Base-by-base conservation (phyloP, 2,113 vertebrate species). In the Toxotes chatareus region DNA sequence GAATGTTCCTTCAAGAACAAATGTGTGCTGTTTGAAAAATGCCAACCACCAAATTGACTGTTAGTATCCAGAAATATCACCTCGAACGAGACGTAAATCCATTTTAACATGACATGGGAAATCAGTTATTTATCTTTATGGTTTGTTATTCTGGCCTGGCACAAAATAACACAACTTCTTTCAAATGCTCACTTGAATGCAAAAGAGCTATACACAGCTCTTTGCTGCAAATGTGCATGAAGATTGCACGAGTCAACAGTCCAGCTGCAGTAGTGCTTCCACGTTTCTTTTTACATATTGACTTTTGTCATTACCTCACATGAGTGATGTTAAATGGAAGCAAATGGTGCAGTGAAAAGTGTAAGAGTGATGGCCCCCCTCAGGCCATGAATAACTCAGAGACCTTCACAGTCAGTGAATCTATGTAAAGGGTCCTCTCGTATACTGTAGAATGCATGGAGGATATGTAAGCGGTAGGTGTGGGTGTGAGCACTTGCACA, bases 281-380 rank as follows among this genome's bases (percentile, higher is more conserved):
- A 23, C 23, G 0, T 67, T 68, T 74, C 69, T 75, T 77, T 89
- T 80, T 61, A 80, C 38, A 59, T 78, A 82, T 83, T 83, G 85
- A 76, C 67, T 74, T 89, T 86, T 87, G 78, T 88, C 88, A 90
- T 89, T 79, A 78, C 76, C 60, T 78, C 70, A 85, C 82, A 87
- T 83, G 84, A 92, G 51, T 64, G 80, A 92, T 91, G 86, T 83
- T 87, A 76, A 93, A 88, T 85, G 66, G 65, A 82, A 91, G 66
- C 67, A 89, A 89, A 86, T 77, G 80, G 66, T 73, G 85, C 86
- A 79, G 74, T 84, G 86, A 90, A 76, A 88, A 79, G 69, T 78
- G 40, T 27, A 79, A 67, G 76, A 89, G 65, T 88, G 85, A 84
- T 82, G 68, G 11, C 42, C 59, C 42, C 71, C 82, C 68, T 85